Evolutionary conservation across 2,797 vertebrate genomes (phyloP).

Genomic region (Gastrophryne carolinensis): DNA sequence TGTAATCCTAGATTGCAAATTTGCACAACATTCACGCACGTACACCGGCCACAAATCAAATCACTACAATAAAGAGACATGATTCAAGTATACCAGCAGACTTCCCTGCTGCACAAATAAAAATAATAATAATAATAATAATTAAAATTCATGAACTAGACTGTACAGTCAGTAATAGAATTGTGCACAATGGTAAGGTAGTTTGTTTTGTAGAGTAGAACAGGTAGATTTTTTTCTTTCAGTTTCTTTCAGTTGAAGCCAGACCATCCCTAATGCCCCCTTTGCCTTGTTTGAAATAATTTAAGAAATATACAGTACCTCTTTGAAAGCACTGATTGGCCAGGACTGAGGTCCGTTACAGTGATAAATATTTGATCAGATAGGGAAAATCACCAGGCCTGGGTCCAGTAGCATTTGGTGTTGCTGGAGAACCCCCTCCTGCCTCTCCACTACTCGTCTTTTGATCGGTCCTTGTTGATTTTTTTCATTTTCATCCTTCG

Average conservation of each 20-base stretch:
- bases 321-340: conserved; percentile 60
- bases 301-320: conserved; percentile 68
- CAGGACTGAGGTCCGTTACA: conserved; percentile 60
- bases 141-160: conserved; percentile 72
- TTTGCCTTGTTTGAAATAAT: conserved; percentile 63
- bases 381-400: conserved; percentile 60
- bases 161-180: conserved; percentile 71
- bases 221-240: conserved; percentile 69
- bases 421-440: conserved; percentile 31
- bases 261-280: conserved; percentile 67
- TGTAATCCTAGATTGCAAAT: conserved; percentile 80
- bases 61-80: conserved; percentile 79
- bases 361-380: conserved; percentile 57
- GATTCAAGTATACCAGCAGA: conserved; percentile 77
- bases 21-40: conserved; percentile 75
- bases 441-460: conserved; percentile 74
- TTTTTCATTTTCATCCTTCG: conserved; percentile 99
- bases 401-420: conserved; percentile 58
- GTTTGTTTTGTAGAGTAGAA: conserved; percentile 49
- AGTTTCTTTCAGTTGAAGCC: conserved; percentile 56
- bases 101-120: conserved; percentile 69
- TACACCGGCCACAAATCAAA: conserved; percentile 80
- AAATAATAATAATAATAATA: conserved; percentile 73
- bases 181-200: conserved; percentile 78
- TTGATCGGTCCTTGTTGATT: conserved; percentile 91